Evolutionary conservation across 2,113 vertebrate species (phyloP).

Genomic region (Paracanthobrama guichenoti): DNA sequence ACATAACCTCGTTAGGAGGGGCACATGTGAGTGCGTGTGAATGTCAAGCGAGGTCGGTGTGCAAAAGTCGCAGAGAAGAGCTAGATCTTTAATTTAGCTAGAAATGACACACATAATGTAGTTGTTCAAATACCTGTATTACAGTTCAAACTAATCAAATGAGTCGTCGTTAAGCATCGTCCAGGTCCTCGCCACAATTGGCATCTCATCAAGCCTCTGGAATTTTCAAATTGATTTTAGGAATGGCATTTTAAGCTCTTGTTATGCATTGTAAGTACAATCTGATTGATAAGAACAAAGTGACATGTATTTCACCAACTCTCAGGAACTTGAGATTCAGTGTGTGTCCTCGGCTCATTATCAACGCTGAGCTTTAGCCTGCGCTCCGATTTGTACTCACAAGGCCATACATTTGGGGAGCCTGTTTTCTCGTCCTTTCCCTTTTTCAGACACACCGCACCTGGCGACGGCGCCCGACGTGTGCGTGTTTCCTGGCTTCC

Average conservation of each 20-base stretch:
- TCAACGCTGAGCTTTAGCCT: constrained; percentile 23
- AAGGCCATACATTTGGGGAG: constrained; percentile 19
- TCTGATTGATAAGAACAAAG: constrained; percentile 22
- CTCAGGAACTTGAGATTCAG: constrained; percentile 48
- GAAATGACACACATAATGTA: background rate
- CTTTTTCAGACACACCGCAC: background rate
- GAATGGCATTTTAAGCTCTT: constrained; percentile 16
- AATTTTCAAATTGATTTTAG: constrained; percentile 16
- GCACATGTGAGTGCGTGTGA: constrained; percentile 50
- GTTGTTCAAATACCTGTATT: constrained; percentile 17
- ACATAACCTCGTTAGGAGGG: constrained; percentile 47
- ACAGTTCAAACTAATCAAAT: constrained; percentile 9
- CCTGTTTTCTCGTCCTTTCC: background rate
- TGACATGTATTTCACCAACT: constrained; percentile 39
- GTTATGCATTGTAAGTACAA: constrained; percentile 41
- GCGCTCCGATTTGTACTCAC: constrained; percentile 20
- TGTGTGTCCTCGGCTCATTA: background rate
- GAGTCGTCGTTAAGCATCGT: constrained; percentile 6
- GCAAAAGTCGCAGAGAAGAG: background rate
- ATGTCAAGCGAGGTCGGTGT: constrained; percentile 46
- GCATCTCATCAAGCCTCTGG: constrained; percentile 8
- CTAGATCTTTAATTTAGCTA: constrained; percentile 9
- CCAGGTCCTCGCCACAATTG: background rate
- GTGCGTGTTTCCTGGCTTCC: constrained; percentile 18
- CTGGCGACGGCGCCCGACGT: background rate